phyloP scores from a whole-genome alignment of 2,113 vertebrate genomes.

The Anolis sagrei region DNA sequence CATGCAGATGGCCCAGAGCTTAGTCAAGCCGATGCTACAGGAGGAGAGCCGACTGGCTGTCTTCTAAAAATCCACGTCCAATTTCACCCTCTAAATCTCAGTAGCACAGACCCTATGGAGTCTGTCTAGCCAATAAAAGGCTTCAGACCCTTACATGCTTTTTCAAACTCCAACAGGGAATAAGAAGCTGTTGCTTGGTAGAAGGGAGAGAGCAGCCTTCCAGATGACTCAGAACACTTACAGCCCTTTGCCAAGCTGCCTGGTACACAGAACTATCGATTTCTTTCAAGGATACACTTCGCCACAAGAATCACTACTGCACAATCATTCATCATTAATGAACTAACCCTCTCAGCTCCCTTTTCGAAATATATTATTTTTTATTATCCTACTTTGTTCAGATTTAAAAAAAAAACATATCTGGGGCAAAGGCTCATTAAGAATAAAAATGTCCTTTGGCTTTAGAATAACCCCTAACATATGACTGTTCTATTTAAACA shows the following conservation, averaged over 20 bases:
- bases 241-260: background rate
- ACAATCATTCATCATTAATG: constrained; percentile 30
- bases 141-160: background rate
- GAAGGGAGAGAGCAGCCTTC: background rate
- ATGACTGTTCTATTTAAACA: background rate
- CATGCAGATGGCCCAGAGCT: no score
- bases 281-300: constrained; percentile 29
- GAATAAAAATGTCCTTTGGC: background rate
- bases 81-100: background rate
- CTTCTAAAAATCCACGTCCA: no score
- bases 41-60: no score
- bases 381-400: background rate
- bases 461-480: background rate
- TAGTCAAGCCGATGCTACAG: no score
- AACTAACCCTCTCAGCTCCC: background rate
- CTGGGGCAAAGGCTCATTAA: background rate
- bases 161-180: background rate
- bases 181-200: background rate
- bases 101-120: background rate
- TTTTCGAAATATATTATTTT: constrained; percentile 7
- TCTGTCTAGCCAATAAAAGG: background rate
- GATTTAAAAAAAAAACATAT: background rate
- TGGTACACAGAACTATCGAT: constrained; percentile 28
- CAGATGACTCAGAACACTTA: constrained; percentile 1
- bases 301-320: background rate